These are phyloP conservation scores for Latrodectus geometricus DNA, from an alignment of 1,140 invertebrate species.

Conservation along the genomic window DNA sequence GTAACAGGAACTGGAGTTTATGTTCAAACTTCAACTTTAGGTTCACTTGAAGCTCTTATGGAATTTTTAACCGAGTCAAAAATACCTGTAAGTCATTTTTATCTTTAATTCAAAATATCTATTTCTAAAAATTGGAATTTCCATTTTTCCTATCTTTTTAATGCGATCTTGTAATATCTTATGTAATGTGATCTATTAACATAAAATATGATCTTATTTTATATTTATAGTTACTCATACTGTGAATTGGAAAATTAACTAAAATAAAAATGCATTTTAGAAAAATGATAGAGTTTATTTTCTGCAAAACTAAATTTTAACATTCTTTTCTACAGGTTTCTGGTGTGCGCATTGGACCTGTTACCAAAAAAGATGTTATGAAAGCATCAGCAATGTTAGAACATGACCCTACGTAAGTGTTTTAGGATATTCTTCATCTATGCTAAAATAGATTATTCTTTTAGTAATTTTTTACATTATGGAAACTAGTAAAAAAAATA, in stretches of 20 bases:
- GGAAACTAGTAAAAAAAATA: too few relatives aligned
- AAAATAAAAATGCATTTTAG: too few relatives aligned
- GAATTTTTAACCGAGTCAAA: constrained; percentile 95
- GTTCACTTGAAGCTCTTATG: constrained; percentile 95
- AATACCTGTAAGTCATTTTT: constrained; percentile 79
- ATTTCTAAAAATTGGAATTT: too few relatives aligned
- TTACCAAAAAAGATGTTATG: constrained; percentile 99
- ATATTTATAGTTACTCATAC: too few relatives aligned
- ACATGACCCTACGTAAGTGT: constrained; percentile 92
- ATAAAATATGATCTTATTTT: not conserved
- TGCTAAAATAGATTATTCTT: not conserved
- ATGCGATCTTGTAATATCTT: not conserved
- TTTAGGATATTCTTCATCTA: not conserved
- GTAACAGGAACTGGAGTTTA: constrained; percentile 92
- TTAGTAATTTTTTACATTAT: not conserved
- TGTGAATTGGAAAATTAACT: too few relatives aligned
- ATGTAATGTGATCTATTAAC: not conserved
- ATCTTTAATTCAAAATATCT: constrained; percentile 9
- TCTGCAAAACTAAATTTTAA: not conserved
- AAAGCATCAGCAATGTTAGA: constrained; percentile 99
- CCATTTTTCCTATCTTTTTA: not conserved
- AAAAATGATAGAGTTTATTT: not conserved
- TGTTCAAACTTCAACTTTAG: constrained; percentile 98
- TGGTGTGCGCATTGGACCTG: constrained; percentile 98
- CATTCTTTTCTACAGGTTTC: constrained; percentile 83